Evolutionary conservation across 1,140 invertebrate genomes (phyloP), one percentile per base, ranked within the genome.

Genomic region (Thereuonema tuberculata): DNA sequence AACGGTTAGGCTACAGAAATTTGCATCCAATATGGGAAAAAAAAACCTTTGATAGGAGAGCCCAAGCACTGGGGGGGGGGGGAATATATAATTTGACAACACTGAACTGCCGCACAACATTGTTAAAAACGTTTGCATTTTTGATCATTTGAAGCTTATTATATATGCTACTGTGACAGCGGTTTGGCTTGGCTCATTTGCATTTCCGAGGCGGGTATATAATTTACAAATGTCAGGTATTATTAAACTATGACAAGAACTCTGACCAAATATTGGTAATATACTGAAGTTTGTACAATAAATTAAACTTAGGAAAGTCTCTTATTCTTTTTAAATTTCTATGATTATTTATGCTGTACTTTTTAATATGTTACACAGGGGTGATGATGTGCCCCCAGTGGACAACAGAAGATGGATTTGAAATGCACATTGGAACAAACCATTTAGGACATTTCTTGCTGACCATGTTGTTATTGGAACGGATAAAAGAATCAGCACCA

Each of bases 381-480:
- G n/a, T n/a, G n/a, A n/a, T 52, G 15, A 24, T 52, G 49, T 20
- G 12, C 17, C 67, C 70, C 75, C 53, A 68, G 75, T 20, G 64
- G 70, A 71, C 71, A 54, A 92, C 87, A 1, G 74, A 80, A 66
- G 89, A 93, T 74, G 87, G 86, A 0, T 87, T 87, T 74, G 90
- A 94, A 74, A 81, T 83, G 50, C 84, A 89, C 70, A 82, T 89
- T 71, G 85, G 83, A 17, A 81, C 85, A 0, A 89, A 89, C 74
- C 83, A 89, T n/a, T n/a, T n/a, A n/a, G n/a, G n/a, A n/a, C n/a
- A n/a, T n/a, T n/a, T n/a, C n/a, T n/a, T n/a, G n/a, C 67, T 94
- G 1, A 93, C 87, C 1, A 81, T 85, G 71, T 75, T 89, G n/a
- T 74, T 94, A 9, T 65, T 88, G 26, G 81, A 86, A 15, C 71